Percentiles rank a stretch among this genome's conserved stretches.
These are phyloP conservation scores for Sclerodermus sp. DNA, from an alignment of 2,888 invertebrate species.

Conservation along the genomic window DNA sequence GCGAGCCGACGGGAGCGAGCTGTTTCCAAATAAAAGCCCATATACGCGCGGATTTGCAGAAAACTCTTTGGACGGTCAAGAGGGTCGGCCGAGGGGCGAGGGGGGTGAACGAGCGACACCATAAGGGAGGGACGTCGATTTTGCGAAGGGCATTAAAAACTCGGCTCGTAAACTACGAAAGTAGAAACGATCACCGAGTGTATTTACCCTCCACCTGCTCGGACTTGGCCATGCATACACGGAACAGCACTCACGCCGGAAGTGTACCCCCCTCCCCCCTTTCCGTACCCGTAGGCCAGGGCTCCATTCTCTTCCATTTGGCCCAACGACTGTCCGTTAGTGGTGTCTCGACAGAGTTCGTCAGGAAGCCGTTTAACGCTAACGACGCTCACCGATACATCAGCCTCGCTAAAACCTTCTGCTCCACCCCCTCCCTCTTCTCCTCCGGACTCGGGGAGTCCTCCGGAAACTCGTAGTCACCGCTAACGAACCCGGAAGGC, in stretches of 20 bases:
- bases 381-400: constrained; percentile 28
- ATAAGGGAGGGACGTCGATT: neutral
- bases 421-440: neutral
- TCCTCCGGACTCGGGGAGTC: neutral
- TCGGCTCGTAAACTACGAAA: neutral
- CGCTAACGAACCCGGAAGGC: neutral
- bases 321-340: neutral
- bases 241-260: constrained; percentile 47
- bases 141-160: too few relatives aligned
- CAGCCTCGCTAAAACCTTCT: constrained; percentile 27
- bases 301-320: neutral
- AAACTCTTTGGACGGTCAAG: too few relatives aligned
- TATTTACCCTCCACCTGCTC: constrained; percentile 39
- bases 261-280: constrained; percentile 12
- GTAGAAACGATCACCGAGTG: constrained; percentile 5
- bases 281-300: too few relatives aligned
- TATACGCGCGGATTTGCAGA: too few relatives aligned
- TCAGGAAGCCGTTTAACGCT: constrained; percentile 1
- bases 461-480: neutral
- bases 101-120: too few relatives aligned
- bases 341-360: constrained; percentile 1
- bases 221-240: constrained; percentile 50
- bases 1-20: too few relatives aligned
- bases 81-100: too few relatives aligned
- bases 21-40: too few relatives aligned